A percentile compares a stretch with the other conserved stretches of the same genome.
These are phyloP conservation scores for Coreoperca whiteheadi DNA, from an alignment of 2,113 vertebrate genomes.

Conservation along the genomic window DNA sequence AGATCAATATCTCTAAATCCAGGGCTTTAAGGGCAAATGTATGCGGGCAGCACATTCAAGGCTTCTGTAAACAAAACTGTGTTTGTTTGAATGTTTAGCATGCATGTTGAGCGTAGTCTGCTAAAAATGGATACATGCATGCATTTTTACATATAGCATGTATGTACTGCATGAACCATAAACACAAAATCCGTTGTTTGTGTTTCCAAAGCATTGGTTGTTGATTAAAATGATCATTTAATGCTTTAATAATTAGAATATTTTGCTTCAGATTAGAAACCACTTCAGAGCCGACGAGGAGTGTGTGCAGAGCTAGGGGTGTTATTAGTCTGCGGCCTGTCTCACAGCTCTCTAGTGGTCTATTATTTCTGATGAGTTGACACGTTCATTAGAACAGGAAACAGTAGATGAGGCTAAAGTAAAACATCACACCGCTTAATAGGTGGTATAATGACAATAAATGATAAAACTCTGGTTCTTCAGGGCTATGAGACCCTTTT, in stretches of 20 bases:
- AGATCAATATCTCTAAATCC: conserved; percentile 78
- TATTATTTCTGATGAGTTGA: conserved; percentile 78
- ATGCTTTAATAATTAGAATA: conserved; percentile 61
- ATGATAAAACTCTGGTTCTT: conserved; percentile 68
- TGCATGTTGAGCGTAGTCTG: neutral
- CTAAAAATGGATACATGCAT: conserved; percentile 2
- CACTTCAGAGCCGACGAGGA: conserved; percentile 33
- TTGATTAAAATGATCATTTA: conserved; percentile 45
- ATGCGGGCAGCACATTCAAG: conserved; percentile 26
- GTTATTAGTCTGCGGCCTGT: conserved; percentile 64
- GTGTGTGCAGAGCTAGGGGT: conserved; percentile 27
- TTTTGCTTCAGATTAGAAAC: conserved; percentile 52
- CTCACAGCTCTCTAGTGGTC: conserved; percentile 74
- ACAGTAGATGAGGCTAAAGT: conserved; percentile 67
- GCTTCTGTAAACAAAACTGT: conserved; percentile 38
- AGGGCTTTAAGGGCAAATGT: conserved; percentile 52
- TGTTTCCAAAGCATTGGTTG: conserved; percentile 18
- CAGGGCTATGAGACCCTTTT: conserved; percentile 47
- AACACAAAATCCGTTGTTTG: conserved; percentile 14
- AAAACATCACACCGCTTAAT: conserved; percentile 74
- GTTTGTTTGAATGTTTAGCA: neutral
- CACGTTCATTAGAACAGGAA: conserved; percentile 76
- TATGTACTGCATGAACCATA: conserved; percentile 3
- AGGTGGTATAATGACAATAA: conserved; percentile 75
- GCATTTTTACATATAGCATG: neutral